Evolutionary conservation across 2,888 invertebrate species (phyloP).

Genomic region (Dasypolia templi): DNA sequence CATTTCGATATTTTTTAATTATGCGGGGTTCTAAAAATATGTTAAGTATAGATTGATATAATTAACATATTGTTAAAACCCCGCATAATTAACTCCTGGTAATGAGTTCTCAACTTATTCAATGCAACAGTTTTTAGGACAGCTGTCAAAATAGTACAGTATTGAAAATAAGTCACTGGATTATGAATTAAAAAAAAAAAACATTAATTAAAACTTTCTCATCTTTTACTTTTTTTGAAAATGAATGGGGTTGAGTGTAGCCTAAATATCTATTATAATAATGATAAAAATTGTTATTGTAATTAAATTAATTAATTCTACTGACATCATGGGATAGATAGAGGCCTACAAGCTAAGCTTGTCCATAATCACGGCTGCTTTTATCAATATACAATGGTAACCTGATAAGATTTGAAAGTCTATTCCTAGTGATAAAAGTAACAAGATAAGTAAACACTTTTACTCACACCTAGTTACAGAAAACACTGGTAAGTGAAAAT

Average conservation of each 20-base stretch:
- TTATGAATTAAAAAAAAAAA: no score
- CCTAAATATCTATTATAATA: background rate
- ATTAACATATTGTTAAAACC: no score
- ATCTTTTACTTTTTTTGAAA: background rate
- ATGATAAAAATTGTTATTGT: no score
- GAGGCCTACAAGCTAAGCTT: background rate
- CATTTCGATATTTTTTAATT: no score
- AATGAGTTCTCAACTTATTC: no score
- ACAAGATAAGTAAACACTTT: background rate
- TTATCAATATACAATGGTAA: background rate
- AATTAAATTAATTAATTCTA: background rate
- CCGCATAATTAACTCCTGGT: no score
- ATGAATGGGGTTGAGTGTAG: no score
- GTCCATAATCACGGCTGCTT: background rate
- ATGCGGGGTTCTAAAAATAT: no score
- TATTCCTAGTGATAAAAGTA: background rate
- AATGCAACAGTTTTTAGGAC: background rate
- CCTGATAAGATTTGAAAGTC: background rate
- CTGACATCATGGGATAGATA: background rate
- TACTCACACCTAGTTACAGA: background rate
- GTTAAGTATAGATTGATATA: no score
- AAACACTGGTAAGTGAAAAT: background rate
- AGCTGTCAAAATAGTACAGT: background rate
- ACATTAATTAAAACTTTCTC: background rate
- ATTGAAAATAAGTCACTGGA: background rate